A percentile compares a stretch with the other conserved stretches of the same genome.
Conservation (phyloP, 2,113 vertebrate genomes). For the Oncorhynchus clarkii region DNA sequence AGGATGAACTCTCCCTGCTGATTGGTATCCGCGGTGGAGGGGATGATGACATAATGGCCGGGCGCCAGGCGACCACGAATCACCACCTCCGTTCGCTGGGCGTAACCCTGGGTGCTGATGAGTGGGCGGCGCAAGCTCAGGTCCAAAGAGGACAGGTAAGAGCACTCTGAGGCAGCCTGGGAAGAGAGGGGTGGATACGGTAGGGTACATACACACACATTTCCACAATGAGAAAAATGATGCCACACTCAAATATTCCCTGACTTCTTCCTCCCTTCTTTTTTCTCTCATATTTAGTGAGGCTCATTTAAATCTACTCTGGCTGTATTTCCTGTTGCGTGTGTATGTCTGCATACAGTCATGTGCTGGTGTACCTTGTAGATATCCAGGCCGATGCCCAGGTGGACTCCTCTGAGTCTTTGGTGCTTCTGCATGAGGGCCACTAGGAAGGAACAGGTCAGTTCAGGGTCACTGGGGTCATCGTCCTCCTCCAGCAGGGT, state of each 20-base stretch:
- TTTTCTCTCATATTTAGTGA: no score
- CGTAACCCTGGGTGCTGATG: slow-evolving; percentile 29
- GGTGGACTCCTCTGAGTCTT: slow-evolving; percentile 47
- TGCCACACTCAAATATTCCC: slow-evolving; percentile 1
- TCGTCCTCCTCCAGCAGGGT: slow-evolving; percentile 59
- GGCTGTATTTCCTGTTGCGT: not conserved
- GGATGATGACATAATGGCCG: slow-evolving; percentile 73
- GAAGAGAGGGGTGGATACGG: not conserved
- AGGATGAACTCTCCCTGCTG: slow-evolving; percentile 72
- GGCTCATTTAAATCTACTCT: not conserved
- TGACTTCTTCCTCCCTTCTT: not conserved
- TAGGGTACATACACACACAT: not conserved
- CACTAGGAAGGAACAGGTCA: slow-evolving; percentile 71
- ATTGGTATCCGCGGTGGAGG: slow-evolving; percentile 51
- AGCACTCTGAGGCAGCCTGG: slow-evolving; percentile 47
- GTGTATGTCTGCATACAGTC: not conserved
- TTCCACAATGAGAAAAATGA: not conserved
- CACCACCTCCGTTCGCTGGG: slow-evolving; percentile 60
- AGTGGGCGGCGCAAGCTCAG: slow-evolving; percentile 29
- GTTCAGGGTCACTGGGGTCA: slow-evolving; percentile 14
- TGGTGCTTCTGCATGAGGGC: slow-evolving; percentile 77
- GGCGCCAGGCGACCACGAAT: slow-evolving; percentile 59
- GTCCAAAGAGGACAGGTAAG: slow-evolving; percentile 51
- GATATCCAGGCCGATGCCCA: slow-evolving; percentile 56
- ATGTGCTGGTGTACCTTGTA: slow-evolving; percentile 56